Conservation (phyloP, 2,113 vertebrate genomes). For the Felis chaus region DNA sequence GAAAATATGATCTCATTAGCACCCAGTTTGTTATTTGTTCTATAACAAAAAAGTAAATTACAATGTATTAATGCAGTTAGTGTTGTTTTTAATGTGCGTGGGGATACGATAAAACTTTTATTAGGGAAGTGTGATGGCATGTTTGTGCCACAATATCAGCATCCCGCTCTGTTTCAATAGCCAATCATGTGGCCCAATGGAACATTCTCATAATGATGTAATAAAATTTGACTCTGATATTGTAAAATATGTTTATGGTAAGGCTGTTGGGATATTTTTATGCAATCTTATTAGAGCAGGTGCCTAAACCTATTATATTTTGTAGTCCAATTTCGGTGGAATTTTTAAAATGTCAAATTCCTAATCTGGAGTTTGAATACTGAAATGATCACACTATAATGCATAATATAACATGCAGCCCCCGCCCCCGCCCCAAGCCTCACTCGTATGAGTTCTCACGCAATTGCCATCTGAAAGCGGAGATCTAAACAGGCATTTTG, state of each 20-base stretch:
- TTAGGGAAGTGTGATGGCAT: conserved; percentile 86
- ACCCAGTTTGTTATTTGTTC: conserved; percentile 85
- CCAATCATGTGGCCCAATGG: conserved; percentile 83
- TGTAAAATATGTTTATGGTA: conserved; percentile 90
- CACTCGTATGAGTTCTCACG: not conserved
- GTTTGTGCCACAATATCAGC: conserved; percentile 79
- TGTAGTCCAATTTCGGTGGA: conserved; percentile 76
- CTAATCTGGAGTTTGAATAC: conserved; percentile 50
- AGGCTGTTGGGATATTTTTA: conserved; percentile 83
- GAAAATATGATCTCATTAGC: conserved; percentile 90
- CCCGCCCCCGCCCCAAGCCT: not conserved
- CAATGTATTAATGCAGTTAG: conserved; percentile 87
- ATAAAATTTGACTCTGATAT: conserved; percentile 91
- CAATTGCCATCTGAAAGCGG: conserved; percentile 36
- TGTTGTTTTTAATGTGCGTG: conserved; percentile 85
- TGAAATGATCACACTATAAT: not conserved
- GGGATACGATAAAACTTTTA: conserved; percentile 89
- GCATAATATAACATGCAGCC: not conserved
- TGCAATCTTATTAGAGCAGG: conserved; percentile 78
- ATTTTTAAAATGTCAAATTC: conserved; percentile 76
- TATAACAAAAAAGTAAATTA: conserved; percentile 87
- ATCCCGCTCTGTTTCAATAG: conserved; percentile 77
- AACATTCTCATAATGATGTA: conserved; percentile 87
- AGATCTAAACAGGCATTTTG: conserved; percentile 64
- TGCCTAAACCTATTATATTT: conserved; percentile 80